Conservation (phyloP, 1,140 invertebrate genomes). For the Tetranychus cinnabarinus region DNA sequence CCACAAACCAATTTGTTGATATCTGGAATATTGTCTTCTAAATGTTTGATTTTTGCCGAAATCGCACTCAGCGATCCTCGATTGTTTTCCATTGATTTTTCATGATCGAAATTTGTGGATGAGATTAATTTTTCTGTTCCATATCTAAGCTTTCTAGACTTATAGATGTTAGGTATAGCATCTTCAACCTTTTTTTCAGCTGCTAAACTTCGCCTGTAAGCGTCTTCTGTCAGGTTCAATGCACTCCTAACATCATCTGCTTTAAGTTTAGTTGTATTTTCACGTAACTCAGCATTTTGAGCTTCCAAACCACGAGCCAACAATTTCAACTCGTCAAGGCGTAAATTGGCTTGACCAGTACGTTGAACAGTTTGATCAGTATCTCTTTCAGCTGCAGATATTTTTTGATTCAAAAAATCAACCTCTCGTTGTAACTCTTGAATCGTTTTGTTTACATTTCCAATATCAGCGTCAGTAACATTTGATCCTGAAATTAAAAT, state of each 20-base stretch:
- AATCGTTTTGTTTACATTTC: conserved; percentile 41
- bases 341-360: conserved; percentile 48
- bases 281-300: conserved; percentile 41
- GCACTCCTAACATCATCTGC: conserved; percentile 83
- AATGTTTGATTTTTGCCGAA: conserved; percentile 24
- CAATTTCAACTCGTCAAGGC: conserved; percentile 43
- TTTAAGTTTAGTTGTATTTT: conserved; percentile 71
- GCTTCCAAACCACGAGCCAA: conserved; percentile 45
- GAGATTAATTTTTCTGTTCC: too few relatives aligned
- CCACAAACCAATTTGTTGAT: conserved; percentile 71
- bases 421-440: conserved; percentile 33
- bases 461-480: too few relatives aligned
- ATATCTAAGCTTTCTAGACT: conserved; percentile 1
- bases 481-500: too few relatives aligned
- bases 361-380: conserved; percentile 48
- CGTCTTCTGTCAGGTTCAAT: conserved; percentile 61
- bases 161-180: conserved; percentile 29
- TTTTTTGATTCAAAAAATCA: conserved; percentile 24
- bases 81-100: too few relatives aligned
- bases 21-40: conserved; percentile 48
- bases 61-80: too few relatives aligned
- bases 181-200: conserved; percentile 24
- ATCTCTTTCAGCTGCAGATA: conserved; percentile 33
- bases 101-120: too few relatives aligned
- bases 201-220: conserved; percentile 36